Percentiles rank a stretch among this genome's conserved stretches.
Evolutionary conservation across 2,888 invertebrate genomes (phyloP).

Genomic region (Oscheius sp.): DNA sequence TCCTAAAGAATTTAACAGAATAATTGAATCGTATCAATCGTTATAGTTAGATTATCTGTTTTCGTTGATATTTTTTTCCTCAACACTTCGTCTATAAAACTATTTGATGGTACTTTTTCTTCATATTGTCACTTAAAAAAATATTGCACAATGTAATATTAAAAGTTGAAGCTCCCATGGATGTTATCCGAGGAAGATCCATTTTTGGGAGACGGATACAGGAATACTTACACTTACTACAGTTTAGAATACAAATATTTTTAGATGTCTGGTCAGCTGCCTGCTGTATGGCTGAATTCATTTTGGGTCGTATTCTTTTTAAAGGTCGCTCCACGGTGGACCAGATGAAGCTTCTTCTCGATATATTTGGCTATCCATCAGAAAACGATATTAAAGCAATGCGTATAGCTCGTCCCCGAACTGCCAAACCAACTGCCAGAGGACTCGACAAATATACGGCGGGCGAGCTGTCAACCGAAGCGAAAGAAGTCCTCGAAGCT

Average conservation of each 20-base stretch:
- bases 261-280: slow-evolving; percentile 64
- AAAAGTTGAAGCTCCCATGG: too few relatives aligned
- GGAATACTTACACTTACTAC: too few relatives aligned
- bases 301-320: slow-evolving; percentile 44
- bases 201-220: too few relatives aligned
- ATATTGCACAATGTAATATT: too few relatives aligned
- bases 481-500: slow-evolving; percentile 2
- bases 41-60: too few relatives aligned
- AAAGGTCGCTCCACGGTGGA: slow-evolving; percentile 48
- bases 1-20: background rate
- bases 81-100: too few relatives aligned
- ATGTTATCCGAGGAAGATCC: too few relatives aligned
- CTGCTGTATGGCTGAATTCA: slow-evolving; percentile 58
- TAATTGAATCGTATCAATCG: too few relatives aligned
- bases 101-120: too few relatives aligned
- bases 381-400: slow-evolving; percentile 57
- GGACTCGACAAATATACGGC: slow-evolving; percentile 38
- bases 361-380: slow-evolving; percentile 59
- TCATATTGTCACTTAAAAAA: too few relatives aligned
- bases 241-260: background rate
- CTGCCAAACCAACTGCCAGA: slow-evolving; percentile 40
- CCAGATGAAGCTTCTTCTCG: slow-evolving; percentile 44
- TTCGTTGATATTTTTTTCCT: too few relatives aligned
- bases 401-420: slow-evolving; percentile 47
- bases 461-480: slow-evolving; percentile 2